These are phyloP conservation scores for Tenthredo notha DNA, from an alignment of 2,888 invertebrate species.

Conservation along the genomic window DNA sequence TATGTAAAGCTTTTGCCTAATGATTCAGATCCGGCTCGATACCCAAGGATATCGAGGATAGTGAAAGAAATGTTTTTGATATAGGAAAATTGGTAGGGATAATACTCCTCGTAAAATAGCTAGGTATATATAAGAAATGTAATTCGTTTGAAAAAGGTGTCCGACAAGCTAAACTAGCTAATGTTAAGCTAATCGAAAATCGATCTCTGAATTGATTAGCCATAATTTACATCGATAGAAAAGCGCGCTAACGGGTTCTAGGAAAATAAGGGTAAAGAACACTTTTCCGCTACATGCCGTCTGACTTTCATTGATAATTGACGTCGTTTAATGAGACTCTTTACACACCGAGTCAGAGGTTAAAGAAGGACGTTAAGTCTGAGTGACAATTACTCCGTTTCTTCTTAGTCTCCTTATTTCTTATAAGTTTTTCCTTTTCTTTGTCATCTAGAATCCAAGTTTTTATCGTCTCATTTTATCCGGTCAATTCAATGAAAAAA, in stretches of 20 bases:
- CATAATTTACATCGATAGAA: slow-evolving; percentile 35
- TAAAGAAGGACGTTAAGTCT: slow-evolving; percentile 43
- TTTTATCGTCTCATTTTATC: background rate
- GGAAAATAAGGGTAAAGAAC: background rate
- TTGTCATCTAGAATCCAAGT: background rate
- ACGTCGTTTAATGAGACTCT: slow-evolving; percentile 31
- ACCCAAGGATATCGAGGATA: background rate
- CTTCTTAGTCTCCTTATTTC: background rate
- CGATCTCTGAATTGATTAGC: slow-evolving; percentile 30
- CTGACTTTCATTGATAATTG: slow-evolving; percentile 39
- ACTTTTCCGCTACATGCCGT: slow-evolving; percentile 27
- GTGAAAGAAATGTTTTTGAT: background rate
- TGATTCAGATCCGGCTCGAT: background rate
- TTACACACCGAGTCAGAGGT: slow-evolving; percentile 38
- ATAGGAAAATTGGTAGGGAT: background rate
- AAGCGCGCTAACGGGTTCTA: background rate
- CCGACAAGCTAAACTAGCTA: slow-evolving; percentile 8
- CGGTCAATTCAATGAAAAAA: background rate
- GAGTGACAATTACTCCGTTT: slow-evolving; percentile 6
- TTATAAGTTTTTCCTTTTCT: background rate
- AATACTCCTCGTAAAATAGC: background rate
- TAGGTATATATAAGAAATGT: background rate
- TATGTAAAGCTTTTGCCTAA: background rate
- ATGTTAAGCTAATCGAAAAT: slow-evolving; percentile 32
- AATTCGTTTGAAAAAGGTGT: slow-evolving; percentile 34